phyloP scores from a whole-genome alignment of 2,888 invertebrate genomes.

The Xanthia icteritia region DNA sequence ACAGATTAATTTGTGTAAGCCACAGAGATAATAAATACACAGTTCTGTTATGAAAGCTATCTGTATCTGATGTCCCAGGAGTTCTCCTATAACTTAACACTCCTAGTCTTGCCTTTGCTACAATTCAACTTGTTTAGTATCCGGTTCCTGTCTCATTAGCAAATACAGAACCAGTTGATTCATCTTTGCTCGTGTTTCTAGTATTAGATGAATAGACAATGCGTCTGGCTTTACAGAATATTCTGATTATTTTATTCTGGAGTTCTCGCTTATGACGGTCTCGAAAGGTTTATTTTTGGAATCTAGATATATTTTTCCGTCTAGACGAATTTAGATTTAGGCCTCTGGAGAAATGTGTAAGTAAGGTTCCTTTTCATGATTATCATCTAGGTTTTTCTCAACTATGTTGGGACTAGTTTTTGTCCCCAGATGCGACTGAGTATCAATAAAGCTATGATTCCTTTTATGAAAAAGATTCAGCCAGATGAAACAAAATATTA shows the following conservation, averaged over 20 bases:
- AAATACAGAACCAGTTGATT: conserved; percentile 41
- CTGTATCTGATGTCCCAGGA: conserved; percentile 14
- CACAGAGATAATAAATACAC: conserved; percentile 16
- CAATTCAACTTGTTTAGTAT: conserved; percentile 27
- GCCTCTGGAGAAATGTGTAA: not conserved
- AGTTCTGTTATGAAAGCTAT: conserved; percentile 11
- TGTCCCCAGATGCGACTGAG: not conserved
- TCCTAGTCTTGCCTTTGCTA: conserved; percentile 20
- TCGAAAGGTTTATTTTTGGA: conserved; percentile 14
- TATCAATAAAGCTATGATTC: not conserved
- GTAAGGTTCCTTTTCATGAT: conserved; percentile 14
- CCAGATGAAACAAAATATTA: conserved; percentile 17
- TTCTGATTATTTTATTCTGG: conserved; percentile 20
- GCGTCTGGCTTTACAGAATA: conserved; percentile 22
- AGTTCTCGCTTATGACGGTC: conserved; percentile 17
- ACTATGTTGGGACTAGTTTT: not conserved
- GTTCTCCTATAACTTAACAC: conserved; percentile 6
- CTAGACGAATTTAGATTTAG: not conserved
- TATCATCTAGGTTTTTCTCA: not conserved
- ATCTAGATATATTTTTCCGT: conserved; percentile 15
- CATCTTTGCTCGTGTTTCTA: conserved; percentile 32
- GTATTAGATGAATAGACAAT: conserved; percentile 31
- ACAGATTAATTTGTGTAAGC: conserved; percentile 2
- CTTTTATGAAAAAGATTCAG: not conserved
- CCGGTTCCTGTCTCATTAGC: conserved; percentile 42